Percentiles rank a stretch among this genome's conserved stretches.
Evolutionary conservation across 1,140 invertebrate genomes (phyloP).

Genomic region (Stegodyphus mimosarum): DNA sequence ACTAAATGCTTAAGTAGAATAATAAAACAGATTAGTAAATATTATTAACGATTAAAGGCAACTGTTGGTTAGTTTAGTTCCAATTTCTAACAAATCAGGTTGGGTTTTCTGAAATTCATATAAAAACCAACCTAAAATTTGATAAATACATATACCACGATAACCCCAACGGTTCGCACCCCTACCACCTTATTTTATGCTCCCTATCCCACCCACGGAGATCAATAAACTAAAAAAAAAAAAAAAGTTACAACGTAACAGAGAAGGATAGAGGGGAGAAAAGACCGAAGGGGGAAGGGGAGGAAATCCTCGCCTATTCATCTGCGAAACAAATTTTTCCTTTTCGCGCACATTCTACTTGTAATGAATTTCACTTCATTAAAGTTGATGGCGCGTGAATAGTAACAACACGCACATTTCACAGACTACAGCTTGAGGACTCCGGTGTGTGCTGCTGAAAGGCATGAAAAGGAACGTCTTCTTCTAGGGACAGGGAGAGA

Average conservation of each 20-base stretch:
- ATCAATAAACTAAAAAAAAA: constrained; percentile 3
- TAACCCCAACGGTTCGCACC: background rate
- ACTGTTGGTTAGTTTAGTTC: too few relatives aligned
- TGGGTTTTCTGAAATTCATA: too few relatives aligned
- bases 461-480: constrained; percentile 34
- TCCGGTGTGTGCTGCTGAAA: background rate
- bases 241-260: constrained; percentile 2
- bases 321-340: constrained; percentile 44
- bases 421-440: background rate
- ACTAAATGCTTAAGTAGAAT: too few relatives aligned
- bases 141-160: too few relatives aligned
- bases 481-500: constrained; percentile 4
- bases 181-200: background rate
- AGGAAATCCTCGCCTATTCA: constrained; percentile 43
- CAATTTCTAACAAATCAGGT: too few relatives aligned
- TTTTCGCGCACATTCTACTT: constrained; percentile 39
- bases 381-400: constrained; percentile 59
- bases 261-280: background rate
- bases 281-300: background rate
- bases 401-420: constrained; percentile 47
- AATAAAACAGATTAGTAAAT: too few relatives aligned
- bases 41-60: too few relatives aligned
- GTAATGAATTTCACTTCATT: constrained; percentile 61
- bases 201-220: constrained; percentile 18
- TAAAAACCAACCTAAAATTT: too few relatives aligned